phyloP scores from a whole-genome alignment of 2,113 vertebrate genomes.

The Brachyhypopomus gauderio region DNA sequence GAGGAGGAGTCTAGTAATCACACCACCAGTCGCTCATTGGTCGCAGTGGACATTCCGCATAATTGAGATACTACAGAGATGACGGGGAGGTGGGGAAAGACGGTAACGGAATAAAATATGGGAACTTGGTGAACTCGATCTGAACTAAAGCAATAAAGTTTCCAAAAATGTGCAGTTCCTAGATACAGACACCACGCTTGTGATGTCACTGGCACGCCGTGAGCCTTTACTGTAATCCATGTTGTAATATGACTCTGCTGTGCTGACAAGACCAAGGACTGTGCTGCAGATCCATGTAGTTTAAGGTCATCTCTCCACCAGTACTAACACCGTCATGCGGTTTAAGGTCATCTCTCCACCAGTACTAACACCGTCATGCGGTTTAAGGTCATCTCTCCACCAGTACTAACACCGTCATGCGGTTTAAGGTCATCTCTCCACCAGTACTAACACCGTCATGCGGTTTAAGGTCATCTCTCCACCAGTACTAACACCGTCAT shows the following conservation, averaged over 20 bases:
- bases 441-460: not conserved
- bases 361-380: not conserved
- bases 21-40: constrained; percentile 61
- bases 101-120: not conserved
- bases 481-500: not conserved
- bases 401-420: not conserved
- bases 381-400: too few species aligned
- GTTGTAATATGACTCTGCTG: not conserved
- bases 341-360: too few species aligned
- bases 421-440: too few species aligned
- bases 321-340: too few species aligned
- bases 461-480: too few species aligned
- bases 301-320: too few species aligned
- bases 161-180: not conserved
- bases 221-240: not conserved
- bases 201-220: not conserved
- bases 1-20: constrained; percentile 59
- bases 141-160: constrained; percentile 14
- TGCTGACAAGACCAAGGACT: not conserved
- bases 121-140: constrained; percentile 32
- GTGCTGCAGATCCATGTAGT: not conserved
- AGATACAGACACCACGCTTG: not conserved
- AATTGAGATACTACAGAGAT: constrained; percentile 38
- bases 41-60: constrained; percentile 48
- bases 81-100: constrained; percentile 1